These are phyloP conservation scores for Crotalus helleri DNA, from an alignment of 2,113 vertebrate genomes.

Conservation along the genomic window DNA sequence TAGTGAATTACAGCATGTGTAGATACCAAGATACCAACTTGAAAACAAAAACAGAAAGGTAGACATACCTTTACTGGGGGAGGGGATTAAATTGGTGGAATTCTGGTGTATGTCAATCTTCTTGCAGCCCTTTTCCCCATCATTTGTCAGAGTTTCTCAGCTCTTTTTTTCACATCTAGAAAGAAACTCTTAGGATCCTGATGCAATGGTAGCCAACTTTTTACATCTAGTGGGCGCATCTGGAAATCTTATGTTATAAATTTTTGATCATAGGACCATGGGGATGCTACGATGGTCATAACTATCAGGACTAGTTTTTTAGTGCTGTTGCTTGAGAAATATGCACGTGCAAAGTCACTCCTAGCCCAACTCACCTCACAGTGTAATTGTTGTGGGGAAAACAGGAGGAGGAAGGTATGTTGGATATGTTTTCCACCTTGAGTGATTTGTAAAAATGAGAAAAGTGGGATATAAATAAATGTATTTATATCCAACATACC, in stretches of 20 bases:
- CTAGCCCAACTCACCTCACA: no score
- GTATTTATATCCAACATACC: no score
- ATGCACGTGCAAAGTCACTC: no score
- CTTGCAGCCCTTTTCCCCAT: background rate
- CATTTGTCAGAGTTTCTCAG: background rate
- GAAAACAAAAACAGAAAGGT: background rate
- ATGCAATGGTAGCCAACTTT: background rate
- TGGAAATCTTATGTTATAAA: background rate
- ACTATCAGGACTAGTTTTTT: no score
- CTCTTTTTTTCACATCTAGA: background rate
- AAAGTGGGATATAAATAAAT: no score
- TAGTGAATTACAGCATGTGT: background rate
- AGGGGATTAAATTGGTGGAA: background rate
- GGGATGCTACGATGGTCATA: no score
- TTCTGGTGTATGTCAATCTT: background rate
- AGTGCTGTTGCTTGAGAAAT: no score
- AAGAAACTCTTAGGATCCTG: background rate
- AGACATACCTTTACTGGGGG: background rate
- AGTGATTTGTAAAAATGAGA: no score
- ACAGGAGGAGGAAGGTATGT: no score
- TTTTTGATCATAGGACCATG: no score
- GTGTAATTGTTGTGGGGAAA: no score
- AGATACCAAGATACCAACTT: background rate
- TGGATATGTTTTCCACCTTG: no score
- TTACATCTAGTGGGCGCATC: background rate